These are phyloP conservation scores for Bellardia pandia DNA, from an alignment of 2,888 invertebrate genomes.

Conservation along the genomic window DNA sequence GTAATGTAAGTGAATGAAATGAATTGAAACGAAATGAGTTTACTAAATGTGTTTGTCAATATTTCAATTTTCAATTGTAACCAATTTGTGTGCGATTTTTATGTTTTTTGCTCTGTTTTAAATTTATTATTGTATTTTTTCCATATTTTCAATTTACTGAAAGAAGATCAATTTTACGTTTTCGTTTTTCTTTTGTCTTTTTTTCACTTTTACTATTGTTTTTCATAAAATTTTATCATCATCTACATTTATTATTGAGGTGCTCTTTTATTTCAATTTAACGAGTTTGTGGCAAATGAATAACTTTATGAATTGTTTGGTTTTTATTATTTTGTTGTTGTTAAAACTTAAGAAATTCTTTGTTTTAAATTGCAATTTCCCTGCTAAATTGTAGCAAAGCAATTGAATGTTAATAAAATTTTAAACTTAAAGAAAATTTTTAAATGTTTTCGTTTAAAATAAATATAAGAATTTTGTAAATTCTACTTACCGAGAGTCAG, in stretches of 20 bases:
- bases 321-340: background rate
- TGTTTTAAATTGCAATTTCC: slow-evolving; percentile 23
- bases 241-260: slow-evolving; percentile 15
- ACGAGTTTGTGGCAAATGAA: background rate
- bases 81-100: slow-evolving; percentile 55
- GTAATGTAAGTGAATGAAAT: background rate
- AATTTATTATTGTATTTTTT: slow-evolving; percentile 9
- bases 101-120: background rate
- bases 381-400: slow-evolving; percentile 12
- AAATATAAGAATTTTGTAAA: too few relatives aligned
- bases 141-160: slow-evolving; percentile 42
- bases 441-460: too few relatives aligned
- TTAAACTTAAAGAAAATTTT: background rate
- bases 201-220: background rate
- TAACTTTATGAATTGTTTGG: slow-evolving; percentile 19
- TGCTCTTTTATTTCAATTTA: slow-evolving; percentile 22
- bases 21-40: slow-evolving; percentile 25
- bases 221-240: slow-evolving; percentile 40
- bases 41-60: slow-evolving; percentile 51
- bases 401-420: slow-evolving; percentile 10
- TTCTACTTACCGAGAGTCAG: too few relatives aligned
- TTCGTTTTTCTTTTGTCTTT: background rate
- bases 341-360: background rate
- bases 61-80: slow-evolving; percentile 56
- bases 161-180: slow-evolving; percentile 37